Evolutionary conservation across 1,140 invertebrate genomes (phyloP).

Genomic region (Papilio polytes): DNA sequence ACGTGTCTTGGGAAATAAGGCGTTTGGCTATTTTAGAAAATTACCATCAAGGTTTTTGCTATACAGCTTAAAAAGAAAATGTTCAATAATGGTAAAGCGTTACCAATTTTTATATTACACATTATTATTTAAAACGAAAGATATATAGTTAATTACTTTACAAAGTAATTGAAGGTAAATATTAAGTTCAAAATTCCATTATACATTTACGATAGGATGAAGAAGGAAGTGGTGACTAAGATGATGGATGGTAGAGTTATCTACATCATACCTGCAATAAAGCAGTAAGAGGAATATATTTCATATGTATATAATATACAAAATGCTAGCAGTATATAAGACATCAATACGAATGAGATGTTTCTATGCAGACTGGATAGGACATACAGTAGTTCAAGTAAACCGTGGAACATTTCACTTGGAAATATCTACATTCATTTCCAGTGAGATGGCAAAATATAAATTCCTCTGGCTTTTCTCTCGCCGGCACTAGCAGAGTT

Average conservation of each 20-base stretch:
- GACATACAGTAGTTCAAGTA: conserved; percentile 33
- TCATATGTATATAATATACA: neutral
- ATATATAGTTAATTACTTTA: neutral
- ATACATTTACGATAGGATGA: neutral
- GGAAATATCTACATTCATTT: conserved; percentile 25
- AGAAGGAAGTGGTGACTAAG: too few species aligned
- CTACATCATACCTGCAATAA: too few species aligned
- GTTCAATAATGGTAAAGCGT: neutral
- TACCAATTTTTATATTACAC: too few species aligned
- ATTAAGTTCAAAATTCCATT: neutral
- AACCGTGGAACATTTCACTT: conserved; percentile 28
- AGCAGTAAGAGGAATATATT: neutral
- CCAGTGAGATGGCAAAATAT: conserved; percentile 31
- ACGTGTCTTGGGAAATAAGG: conserved; percentile 15
- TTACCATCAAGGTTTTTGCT: neutral
- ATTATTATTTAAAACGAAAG: neutral
- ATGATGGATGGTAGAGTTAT: too few species aligned
- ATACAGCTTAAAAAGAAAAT: neutral
- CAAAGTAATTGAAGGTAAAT: neutral
- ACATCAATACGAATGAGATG: neutral
- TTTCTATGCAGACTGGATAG: neutral
- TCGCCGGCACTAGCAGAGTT: conserved; percentile 13
- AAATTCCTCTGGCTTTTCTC: conserved; percentile 36
- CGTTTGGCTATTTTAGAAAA: conserved; percentile 4
- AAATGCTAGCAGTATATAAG: neutral